Evolutionary conservation across 2,888 invertebrate genomes (phyloP).

Genomic region (Phanerotoma sp.): DNA sequence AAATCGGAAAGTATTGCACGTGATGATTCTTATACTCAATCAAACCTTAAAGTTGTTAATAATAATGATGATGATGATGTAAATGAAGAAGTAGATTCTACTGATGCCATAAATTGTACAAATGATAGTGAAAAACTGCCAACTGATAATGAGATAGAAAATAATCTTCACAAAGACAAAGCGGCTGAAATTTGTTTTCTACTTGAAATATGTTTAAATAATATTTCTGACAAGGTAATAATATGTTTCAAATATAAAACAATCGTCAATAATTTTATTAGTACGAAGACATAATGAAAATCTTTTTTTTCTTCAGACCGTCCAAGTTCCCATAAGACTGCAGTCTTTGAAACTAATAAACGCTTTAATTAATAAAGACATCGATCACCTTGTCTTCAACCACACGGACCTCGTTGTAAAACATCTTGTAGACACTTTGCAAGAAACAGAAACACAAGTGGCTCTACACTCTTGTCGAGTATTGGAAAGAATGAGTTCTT

Average conservation of each 20-base stretch:
- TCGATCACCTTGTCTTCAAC: slow-evolving; percentile 51
- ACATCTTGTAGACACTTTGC: slow-evolving; percentile 63
- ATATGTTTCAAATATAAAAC: background rate
- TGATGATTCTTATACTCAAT: slow-evolving; percentile 9
- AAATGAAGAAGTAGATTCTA: slow-evolving; percentile 38
- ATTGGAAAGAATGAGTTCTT: slow-evolving; percentile 65
- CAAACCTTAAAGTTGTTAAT: slow-evolving; percentile 24
- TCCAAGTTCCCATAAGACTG: slow-evolving; percentile 67
- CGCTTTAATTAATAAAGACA: slow-evolving; percentile 57
- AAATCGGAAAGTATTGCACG: background rate
- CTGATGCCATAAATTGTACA: slow-evolving; percentile 30
- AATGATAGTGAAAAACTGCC: slow-evolving; percentile 20
- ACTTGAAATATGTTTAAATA: slow-evolving; percentile 64
- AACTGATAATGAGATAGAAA: slow-evolving; percentile 8
- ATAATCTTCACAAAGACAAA: slow-evolving; percentile 25
- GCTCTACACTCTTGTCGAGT: slow-evolving; percentile 71
- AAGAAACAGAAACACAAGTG: slow-evolving; percentile 67
- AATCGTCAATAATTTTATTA: background rate
- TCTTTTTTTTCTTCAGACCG: slow-evolving; percentile 33
- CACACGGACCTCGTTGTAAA: slow-evolving; percentile 65
- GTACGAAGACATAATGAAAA: background rate
- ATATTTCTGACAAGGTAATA: slow-evolving; percentile 44
- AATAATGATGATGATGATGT: slow-evolving; percentile 28
- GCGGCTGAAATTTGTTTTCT: slow-evolving; percentile 53
- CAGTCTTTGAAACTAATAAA: slow-evolving; percentile 73